phyloP scores from a whole-genome alignment of 2,888 invertebrate genomes.

The Lasioglossum marginatum region DNA sequence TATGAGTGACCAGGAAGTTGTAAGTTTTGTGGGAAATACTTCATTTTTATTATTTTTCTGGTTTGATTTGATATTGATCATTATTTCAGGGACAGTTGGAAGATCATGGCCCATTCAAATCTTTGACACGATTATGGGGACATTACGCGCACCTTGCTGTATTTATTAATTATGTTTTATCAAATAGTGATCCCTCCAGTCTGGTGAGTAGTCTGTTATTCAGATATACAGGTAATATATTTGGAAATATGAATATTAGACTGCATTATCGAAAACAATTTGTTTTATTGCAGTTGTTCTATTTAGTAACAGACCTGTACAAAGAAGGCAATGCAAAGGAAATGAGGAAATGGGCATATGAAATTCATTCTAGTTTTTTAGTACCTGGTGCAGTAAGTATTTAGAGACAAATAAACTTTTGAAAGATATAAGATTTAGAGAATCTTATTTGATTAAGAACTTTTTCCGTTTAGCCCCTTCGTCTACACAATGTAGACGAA shows the following conservation, averaged over 20 bases:
- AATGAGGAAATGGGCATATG: slow-evolving; percentile 99
- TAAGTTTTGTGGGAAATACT: slow-evolving; percentile 82
- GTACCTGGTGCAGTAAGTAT: slow-evolving; percentile 93
- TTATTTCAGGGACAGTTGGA: slow-evolving; percentile 89
- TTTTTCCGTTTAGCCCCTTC: slow-evolving; percentile 88
- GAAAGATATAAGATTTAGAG: background rate
- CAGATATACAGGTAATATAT: background rate
- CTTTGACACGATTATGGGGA: slow-evolving; percentile 92
- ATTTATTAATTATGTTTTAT: slow-evolving; percentile 95
- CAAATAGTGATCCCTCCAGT: slow-evolving; percentile 92
- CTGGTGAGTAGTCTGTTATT: slow-evolving; percentile 85
- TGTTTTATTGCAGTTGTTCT: slow-evolving; percentile 88
- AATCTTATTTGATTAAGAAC: slow-evolving; percentile 25
- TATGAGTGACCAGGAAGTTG: slow-evolving; percentile 93
- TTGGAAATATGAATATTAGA: background rate
- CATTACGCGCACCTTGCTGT: slow-evolving; percentile 97
- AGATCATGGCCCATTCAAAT: slow-evolving; percentile 95
- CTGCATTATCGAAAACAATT: slow-evolving; percentile 12
- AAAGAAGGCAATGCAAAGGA: slow-evolving; percentile 94
- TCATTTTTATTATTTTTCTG: background rate
- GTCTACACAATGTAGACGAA: slow-evolving; percentile 93
- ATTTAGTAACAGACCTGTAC: slow-evolving; percentile 96
- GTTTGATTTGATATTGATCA: slow-evolving; percentile 13
- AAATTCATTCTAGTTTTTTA: slow-evolving; percentile 98
- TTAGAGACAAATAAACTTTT: background rate